Evolutionary conservation across 2,797 vertebrate genomes (phyloP), one percentile per base, ranked within the genome.

Genomic region (Phrynocephalus forsythii): DNA sequence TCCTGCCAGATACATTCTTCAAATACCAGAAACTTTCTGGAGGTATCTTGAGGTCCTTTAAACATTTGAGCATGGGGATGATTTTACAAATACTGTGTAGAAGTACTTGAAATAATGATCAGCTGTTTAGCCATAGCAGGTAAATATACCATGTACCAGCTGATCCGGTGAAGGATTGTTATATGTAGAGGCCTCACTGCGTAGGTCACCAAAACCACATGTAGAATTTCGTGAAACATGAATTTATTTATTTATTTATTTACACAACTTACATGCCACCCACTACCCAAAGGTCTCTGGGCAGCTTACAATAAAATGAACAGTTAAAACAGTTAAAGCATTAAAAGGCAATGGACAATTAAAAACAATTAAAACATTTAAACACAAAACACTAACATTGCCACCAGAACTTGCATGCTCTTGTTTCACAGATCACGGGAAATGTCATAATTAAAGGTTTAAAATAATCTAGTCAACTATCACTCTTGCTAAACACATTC

Each of bases 1-100:
- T 86, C 79, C 75, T 82, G 66, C 67, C 38, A 78, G 79, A 82
- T 83, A 22, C 75, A 86, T 82, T 86, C 33, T 82, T 71, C 38
- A 76, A 24, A 76, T 68, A 81, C 79, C 26, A 82, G 33, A 10
- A 28, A 67, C 38, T 60, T 76, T 28, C 60, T 1, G 18, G 28
- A 8, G 20, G 48, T 85, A n/a, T 22, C n/a, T n/a, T 67, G 44
- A 76, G 30, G 20, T 20, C 20, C n/a, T 52, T 73, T 82, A 24
- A 67, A 28, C 11, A 75, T 22, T 72, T 68, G 60, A 67, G 67
- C 38, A 67, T 63, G 82, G 20, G 33, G 22, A 63, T 66, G 33
- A 6, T 26, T 13, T 68, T 68, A 13, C 63, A 68, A 66, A 71
- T 48, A 6, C 6, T 24, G 33, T n/a, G 24, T 16, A 78, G 28